Evolutionary conservation across 2,888 invertebrate genomes (phyloP).

Genomic region (Psylliodes chrysocephalus): DNA sequence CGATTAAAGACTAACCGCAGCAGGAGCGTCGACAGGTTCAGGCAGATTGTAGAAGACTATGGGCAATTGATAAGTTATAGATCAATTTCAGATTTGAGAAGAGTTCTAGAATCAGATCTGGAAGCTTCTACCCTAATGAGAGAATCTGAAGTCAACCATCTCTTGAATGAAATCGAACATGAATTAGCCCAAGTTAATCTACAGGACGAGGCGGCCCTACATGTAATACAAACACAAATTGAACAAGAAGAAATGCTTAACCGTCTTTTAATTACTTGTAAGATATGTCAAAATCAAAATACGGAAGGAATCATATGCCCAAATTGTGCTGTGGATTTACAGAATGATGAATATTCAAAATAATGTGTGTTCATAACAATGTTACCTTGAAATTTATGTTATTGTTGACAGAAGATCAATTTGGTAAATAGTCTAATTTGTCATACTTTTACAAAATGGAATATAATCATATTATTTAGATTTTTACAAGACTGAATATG

Average conservation of each 20-base stretch:
- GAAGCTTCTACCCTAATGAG: slow-evolving; percentile 46
- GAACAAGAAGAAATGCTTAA: slow-evolving; percentile 49
- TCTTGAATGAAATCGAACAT: slow-evolving; percentile 51
- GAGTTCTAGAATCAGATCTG: slow-evolving; percentile 41
- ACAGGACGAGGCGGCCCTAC: slow-evolving; percentile 43
- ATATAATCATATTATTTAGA: not conserved
- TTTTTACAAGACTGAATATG: not conserved
- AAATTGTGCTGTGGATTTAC: slow-evolving; percentile 35
- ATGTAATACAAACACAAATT: slow-evolving; percentile 40
- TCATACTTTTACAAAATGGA: not conserved
- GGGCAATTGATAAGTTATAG: slow-evolving; percentile 38
- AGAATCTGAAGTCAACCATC: slow-evolving; percentile 47
- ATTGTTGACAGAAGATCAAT: not conserved
- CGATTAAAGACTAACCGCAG: slow-evolving; percentile 44
- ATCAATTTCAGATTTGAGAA: slow-evolving; percentile 42
- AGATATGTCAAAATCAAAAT: slow-evolving; percentile 46
- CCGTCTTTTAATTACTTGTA: slow-evolving; percentile 45
- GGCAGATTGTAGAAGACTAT: slow-evolving; percentile 45
- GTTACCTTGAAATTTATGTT: too few relatives aligned
- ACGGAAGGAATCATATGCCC: slow-evolving; percentile 46
- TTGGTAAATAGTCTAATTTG: slow-evolving; percentile 15
- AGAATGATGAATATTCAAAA: slow-evolving; percentile 23
- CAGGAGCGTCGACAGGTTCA: slow-evolving; percentile 47
- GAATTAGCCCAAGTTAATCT: slow-evolving; percentile 45
- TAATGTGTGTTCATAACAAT: slow-evolving; percentile 19